Evolutionary conservation across 2,113 vertebrate genomes (phyloP).

Genomic region (Leucopsar rothschildi): DNA sequence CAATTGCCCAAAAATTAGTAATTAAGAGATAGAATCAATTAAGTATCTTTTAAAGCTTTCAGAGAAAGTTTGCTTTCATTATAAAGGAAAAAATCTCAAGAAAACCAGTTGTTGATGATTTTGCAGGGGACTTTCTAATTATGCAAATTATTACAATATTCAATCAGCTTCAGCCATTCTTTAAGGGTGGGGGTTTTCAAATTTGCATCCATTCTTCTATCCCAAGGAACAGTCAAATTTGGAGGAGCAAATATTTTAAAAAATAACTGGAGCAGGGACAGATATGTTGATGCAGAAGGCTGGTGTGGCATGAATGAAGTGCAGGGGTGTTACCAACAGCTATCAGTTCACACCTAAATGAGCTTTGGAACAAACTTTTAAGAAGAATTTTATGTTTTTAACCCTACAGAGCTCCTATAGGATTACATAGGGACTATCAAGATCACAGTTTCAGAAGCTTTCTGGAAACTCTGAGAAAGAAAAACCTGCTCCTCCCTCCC

Average conservation of each 20-base stretch:
- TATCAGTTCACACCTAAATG: background rate
- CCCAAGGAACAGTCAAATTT: background rate
- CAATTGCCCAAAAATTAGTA: background rate
- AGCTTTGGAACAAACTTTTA: background rate
- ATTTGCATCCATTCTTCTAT: background rate
- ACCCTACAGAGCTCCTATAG: background rate
- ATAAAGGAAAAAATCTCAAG: background rate
- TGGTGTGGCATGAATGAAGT: fast-evolving
- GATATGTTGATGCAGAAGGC: background rate
- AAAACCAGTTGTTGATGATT: background rate
- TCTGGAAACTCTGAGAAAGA: background rate
- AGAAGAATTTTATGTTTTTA: background rate
- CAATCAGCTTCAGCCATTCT: background rate
- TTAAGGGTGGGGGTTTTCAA: background rate
- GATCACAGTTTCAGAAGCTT: background rate
- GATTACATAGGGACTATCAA: background rate
- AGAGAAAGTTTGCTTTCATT: background rate
- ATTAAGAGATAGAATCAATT: background rate
- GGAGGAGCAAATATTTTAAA: background rate
- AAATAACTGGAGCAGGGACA: background rate
- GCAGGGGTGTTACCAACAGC: background rate
- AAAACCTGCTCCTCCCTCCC: background rate
- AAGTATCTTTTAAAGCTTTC: background rate
- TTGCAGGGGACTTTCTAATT: background rate
- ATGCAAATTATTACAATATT: background rate